Conservation (phyloP, 2,797 vertebrate species). For the Pangasius krempfi region DNA sequence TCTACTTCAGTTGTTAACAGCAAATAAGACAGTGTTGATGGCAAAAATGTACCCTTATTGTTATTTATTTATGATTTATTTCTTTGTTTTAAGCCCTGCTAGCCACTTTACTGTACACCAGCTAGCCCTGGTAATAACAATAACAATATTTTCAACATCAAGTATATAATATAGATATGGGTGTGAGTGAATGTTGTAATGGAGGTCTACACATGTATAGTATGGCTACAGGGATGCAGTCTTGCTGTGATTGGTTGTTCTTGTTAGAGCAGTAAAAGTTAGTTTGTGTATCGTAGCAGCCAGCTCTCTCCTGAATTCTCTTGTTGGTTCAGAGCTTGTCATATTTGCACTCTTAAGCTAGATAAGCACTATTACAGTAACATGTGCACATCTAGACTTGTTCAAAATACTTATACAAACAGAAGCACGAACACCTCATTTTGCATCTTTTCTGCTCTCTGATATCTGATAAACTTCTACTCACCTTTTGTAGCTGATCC, state of each 20-base stretch:
- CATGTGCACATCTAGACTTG: neutral
- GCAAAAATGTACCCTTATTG: neutral
- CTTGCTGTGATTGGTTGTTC: neutral
- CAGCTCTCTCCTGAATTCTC: neutral
- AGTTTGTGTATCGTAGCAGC: neutral
- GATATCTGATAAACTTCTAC: slow-evolving; percentile 4
- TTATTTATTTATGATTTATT: neutral
- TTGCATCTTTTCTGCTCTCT: slow-evolving; percentile 5
- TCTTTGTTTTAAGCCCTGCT: neutral
- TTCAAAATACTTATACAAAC: neutral
- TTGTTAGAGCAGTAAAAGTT: neutral
- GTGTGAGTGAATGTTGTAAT: neutral
- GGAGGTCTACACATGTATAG: neutral
- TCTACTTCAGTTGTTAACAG: neutral
- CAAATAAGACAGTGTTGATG: neutral
- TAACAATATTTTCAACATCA: neutral
- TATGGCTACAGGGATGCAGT: neutral
- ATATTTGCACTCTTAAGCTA: slow-evolving; percentile 22
- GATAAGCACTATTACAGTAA: neutral
- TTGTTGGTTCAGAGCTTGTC: neutral
- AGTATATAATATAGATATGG: neutral
- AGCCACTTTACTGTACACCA: neutral
- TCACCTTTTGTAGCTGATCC: neutral
- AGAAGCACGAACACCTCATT: neutral
- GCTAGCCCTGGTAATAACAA: neutral